Base-by-base conservation (phyloP, 2,797 vertebrate species). In the Xenentodon cancila region DNA sequence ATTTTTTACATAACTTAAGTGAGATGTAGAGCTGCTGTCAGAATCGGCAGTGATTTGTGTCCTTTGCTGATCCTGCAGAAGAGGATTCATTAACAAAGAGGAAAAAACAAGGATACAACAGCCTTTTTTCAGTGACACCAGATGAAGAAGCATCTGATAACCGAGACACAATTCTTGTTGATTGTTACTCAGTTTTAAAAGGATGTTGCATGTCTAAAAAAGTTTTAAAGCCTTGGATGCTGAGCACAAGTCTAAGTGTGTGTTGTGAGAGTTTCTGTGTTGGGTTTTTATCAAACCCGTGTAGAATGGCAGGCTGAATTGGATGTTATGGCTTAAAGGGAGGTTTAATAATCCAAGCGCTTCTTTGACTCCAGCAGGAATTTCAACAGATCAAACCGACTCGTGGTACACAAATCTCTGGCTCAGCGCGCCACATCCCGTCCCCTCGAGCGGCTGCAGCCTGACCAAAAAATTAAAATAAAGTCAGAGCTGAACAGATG, bases 291-390 rank as follows among this genome's bases (percentile, higher is more conserved):
- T 32, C 9, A 27, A 51, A 21, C 37, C 52, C 22, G 27, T 48
- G 22, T 12, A 8, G 8, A 72, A 13, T 25, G 1, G 17, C 19
- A 40, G 64, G 53, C 40, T 59, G 9, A 53, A 59, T 37, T 17
- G 9, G 30, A 7, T 47, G 2, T 71, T 54, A 18, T 37, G 1
- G 15, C 40, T 44, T 18, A 7, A 30, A 50, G 40, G 51, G 4
- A 57, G 21, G 15, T 81, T 73, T 45, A 68, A 73, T 75, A 58
- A 62, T 60, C 18, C 18, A 58, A 30, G 25, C 44, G 43, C 21
- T 55, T 64, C 34, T 59, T 18, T 21, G 48, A 60, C 7, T 48
- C 16, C 21, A n/a, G 8, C 32, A 52, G 52, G 25, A 59, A 63
- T 53, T 48, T 42, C 17, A 68, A 27, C 55, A 37, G 45, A 49